Conservation (phyloP, 2,888 invertebrate species). For the Drosophila merina region DNA sequence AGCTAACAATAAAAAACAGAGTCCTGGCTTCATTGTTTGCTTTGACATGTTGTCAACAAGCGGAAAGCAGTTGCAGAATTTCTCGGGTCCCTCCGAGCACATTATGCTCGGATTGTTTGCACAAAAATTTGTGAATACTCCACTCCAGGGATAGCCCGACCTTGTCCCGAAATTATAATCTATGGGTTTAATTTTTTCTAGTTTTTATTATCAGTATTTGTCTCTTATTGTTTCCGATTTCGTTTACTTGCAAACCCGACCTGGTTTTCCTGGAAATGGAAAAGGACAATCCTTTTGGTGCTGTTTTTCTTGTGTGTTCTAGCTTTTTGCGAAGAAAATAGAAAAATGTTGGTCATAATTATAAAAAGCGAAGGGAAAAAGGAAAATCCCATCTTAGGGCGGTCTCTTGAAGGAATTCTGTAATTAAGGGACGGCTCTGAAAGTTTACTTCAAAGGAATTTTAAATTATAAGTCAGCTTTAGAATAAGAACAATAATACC, state of each 20-base stretch:
- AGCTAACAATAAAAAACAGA: neutral
- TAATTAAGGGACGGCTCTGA: neutral
- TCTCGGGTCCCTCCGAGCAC: slow-evolving; percentile 34
- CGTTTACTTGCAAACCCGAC: slow-evolving; percentile 24
- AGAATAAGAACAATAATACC: neutral
- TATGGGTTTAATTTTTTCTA: slow-evolving; percentile 23
- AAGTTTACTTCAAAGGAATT: neutral
- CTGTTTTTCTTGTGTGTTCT: neutral
- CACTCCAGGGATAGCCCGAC: neutral
- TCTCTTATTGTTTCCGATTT: slow-evolving; percentile 37
- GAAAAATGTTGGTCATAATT: slow-evolving; percentile 36
- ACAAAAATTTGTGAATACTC: slow-evolving; percentile 5
- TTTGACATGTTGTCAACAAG: slow-evolving; percentile 56
- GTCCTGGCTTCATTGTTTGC: slow-evolving; percentile 48
- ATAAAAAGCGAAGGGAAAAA: slow-evolving; percentile 10
- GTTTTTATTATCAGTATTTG: slow-evolving; percentile 32
- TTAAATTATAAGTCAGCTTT: neutral
- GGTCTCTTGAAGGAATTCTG: slow-evolving; percentile 3
- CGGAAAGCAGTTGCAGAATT: slow-evolving; percentile 22
- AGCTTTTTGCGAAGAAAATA: neutral
- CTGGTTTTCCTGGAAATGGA: slow-evolving; percentile 27
- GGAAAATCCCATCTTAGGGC: slow-evolving; percentile 10
- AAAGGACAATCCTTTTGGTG: slow-evolving; percentile 14
- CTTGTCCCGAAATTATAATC: slow-evolving; percentile 3
- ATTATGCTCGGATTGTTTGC: slow-evolving; percentile 36